These are phyloP conservation scores for Hyla sarda DNA, from an alignment of 2,113 vertebrate genomes.

Conservation along the genomic window DNA sequence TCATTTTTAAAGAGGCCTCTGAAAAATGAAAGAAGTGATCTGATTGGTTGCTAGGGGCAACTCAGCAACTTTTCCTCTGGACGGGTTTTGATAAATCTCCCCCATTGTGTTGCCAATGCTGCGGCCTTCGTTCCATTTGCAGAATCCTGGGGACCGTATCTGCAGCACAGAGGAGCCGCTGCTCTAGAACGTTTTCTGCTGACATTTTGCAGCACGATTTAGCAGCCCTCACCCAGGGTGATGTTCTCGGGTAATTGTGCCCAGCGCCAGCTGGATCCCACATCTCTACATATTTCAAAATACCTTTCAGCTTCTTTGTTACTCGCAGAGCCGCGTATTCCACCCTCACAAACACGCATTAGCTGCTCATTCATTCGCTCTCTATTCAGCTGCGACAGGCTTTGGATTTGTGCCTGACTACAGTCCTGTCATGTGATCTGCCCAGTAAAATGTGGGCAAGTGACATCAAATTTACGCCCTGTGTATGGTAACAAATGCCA, in stretches of 20 bases:
- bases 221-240: neutral
- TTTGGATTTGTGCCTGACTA: neutral
- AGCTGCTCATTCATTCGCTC: slow-evolving; percentile 16
- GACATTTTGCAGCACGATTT: neutral
- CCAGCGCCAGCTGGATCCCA: slow-evolving; percentile 6
- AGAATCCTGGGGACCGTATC: too few species aligned
- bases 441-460: neutral
- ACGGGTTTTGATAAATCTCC: too few species aligned
- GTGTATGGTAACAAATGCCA: neutral
- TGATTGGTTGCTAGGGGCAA: too few species aligned
- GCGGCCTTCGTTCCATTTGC: too few species aligned
- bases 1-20: too few species aligned
- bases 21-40: too few species aligned
- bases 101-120: too few species aligned
- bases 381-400: slow-evolving; percentile 13
- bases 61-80: too few species aligned
- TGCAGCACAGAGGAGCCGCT: neutral
- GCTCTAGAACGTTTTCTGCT: neutral
- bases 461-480: neutral
- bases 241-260: neutral
- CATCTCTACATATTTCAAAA: slow-evolving; percentile 5
- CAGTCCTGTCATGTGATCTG: slow-evolving; percentile 14
- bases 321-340: neutral
- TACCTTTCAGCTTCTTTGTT: slow-evolving; percentile 32
- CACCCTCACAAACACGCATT: slow-evolving; percentile 4